Evolutionary conservation across 2,888 invertebrate genomes (phyloP), one percentile per base, ranked within the genome.

Genomic region (Artemia sp.): DNA sequence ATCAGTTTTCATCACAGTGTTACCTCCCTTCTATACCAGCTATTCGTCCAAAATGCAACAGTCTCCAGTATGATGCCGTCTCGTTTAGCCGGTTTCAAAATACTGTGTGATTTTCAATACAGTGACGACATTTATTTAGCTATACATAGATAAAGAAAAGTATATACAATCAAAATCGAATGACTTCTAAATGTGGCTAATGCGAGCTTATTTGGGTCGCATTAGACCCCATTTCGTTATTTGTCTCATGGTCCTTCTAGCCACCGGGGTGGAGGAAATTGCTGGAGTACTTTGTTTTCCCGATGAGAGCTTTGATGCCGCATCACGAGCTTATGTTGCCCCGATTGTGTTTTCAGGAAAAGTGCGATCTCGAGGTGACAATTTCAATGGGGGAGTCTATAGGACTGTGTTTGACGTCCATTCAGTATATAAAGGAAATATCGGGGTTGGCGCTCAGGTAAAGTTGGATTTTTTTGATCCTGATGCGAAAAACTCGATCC

Each of bases 261-360:
- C 64, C n/a, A 9, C 14, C n/a, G 64, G 64, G 8, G 64, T n/a
- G 64, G 24, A 58, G 11, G 64, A 58, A 24, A 24, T 58, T n/a
- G 64, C n/a, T n/a, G 64, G 64, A 24, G 64, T 24, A 24, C 64
- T 58, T 24, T 58, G 64, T 24, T 68, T 66, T 51, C 12, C 38
- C 51, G 14, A 51, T 6, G 64, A 51, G 14, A n/a, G 53, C 51
- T n/a, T 14, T 53, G n/a, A 85, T 80, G 82, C 85, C 71, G 82
- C 83, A 68, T 83, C 84, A 75, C 80, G 85, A 74, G 85, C 86
- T 38, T 85, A 80, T 77, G 79, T 82, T 72, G 85, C 86, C 73
- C 83, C 84, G 73, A 85, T 84, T 70, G 85, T 86, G 68, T 84
- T 86, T 77, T 82, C 82, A 77, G 86, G 85, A 72, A 84, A 83